Evolutionary conservation across 1,140 invertebrate genomes (phyloP), one percentile per base, ranked within the genome.

Genomic region (Eulimnadia texana): DNA sequence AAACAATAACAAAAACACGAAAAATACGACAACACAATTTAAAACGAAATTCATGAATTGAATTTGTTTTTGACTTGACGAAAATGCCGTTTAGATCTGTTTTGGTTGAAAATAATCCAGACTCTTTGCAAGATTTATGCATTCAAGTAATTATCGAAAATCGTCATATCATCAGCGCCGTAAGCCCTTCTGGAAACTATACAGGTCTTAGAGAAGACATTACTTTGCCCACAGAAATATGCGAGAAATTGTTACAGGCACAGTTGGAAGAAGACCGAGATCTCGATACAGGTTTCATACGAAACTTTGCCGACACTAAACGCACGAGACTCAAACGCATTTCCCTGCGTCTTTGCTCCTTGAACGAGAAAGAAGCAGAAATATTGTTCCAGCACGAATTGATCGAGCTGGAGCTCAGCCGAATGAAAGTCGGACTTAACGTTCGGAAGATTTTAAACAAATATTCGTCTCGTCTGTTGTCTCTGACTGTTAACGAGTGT

Each of bases 341-440:
- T 2, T 79, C 79, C 66, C 73, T 93, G 61, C 73, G 79, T 53
- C 80, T 85, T 66, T 81, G 83, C n/a, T 75, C 76, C 10, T 76
- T 93, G 16, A 82, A 80, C 11, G 83, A 88, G 68, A 72, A 77
- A 50, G 81, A 83, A n/a, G 72, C 92, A 3, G 71, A 77, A 58
- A 78, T 79, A 19, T 69, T 93, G 24, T 73, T 84, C 67, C 75
- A 74, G 19, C 89, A 93, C 70, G 79, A 83, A 60, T 74, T 89
- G 25, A 72, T 78, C 10, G 82, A 85, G 62, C 71, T 93, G 50
- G 83, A 88, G 63, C 74, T 93, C 60, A 61, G 29, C 22, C 50
- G 53, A 20, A 54, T 61, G 60, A 61, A 61, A 22, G 60, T 52
- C 25, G 25, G 28, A 6, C 51, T 51, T 3, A 61, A 33, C 33